Conservation (phyloP, 2,888 invertebrate genomes). For the Ischnus inquisitorius region DNA sequence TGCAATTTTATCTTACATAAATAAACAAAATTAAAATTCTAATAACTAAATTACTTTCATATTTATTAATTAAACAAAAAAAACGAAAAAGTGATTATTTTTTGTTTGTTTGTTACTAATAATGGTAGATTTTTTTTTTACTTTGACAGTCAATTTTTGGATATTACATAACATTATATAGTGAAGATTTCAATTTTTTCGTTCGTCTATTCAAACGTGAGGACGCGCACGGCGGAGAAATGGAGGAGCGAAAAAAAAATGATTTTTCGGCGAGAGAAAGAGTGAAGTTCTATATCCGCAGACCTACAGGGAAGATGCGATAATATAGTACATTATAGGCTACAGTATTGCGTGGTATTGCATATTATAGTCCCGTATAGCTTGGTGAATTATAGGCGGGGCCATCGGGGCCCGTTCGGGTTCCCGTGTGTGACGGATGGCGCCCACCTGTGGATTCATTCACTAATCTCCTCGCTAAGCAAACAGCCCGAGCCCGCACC, state of each 20-base stretch:
- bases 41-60: no score
- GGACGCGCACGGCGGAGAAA: neutral
- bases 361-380: conserved; percentile 28
- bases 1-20: no score
- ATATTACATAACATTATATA: neutral
- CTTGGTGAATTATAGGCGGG: conserved; percentile 79
- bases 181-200: neutral
- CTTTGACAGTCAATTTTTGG: no score
- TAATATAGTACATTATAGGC: conserved; percentile 55
- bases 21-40: no score
- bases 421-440: conserved; percentile 83
- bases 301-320: conserved; percentile 64
- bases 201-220: neutral
- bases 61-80: no score
- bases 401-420: conserved; percentile 68
- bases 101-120: no score
- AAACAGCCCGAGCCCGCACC: conserved; percentile 84
- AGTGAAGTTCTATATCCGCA: conserved; percentile 34
- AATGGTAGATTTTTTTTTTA: no score
- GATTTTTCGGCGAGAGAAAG: conserved; percentile 8
- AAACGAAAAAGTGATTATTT: no score
- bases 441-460: conserved; percentile 86
- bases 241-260: neutral
- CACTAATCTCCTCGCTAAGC: conserved; percentile 85
- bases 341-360: conserved; percentile 39